Conservation (phyloP, 2,797 vertebrate genomes). For the Anniella stebbinsi region DNA sequence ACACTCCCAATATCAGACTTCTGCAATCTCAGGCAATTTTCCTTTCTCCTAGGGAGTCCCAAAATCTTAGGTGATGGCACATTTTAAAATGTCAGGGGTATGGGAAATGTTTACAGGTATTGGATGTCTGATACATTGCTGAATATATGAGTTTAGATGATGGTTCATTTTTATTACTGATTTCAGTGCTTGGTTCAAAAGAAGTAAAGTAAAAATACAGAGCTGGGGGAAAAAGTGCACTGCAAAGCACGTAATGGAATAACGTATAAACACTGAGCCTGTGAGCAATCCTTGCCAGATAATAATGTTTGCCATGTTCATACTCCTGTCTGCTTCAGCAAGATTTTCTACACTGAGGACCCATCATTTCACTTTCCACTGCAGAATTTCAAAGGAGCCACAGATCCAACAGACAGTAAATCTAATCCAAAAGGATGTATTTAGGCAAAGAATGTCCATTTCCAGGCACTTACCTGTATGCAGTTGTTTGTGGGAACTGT, state of each 20-base stretch:
- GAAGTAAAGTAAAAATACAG: constrained; percentile 8
- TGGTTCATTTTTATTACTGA: constrained; percentile 24
- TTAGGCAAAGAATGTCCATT: constrained; percentile 49
- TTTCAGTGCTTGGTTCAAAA: neutral
- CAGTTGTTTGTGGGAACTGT: constrained; percentile 21
- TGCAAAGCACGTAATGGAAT: constrained; percentile 42
- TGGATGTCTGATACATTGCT: neutral
- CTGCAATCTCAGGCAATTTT: constrained; percentile 16
- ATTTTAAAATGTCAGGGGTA: constrained; percentile 11
- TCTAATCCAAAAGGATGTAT: constrained; percentile 29
- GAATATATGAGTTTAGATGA: constrained; percentile 24
- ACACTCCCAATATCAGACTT: neutral
- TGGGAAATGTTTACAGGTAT: neutral
- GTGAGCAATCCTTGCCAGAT: constrained; percentile 44
- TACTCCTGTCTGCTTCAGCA: constrained; percentile 55
- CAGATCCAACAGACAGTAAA: constrained; percentile 34
- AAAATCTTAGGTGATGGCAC: neutral
- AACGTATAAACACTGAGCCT: constrained; percentile 51
- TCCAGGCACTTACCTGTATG: constrained; percentile 18
- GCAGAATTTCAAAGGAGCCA: constrained; percentile 54
- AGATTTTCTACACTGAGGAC: constrained; percentile 19
- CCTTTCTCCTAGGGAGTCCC: neutral
- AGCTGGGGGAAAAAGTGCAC: constrained; percentile 34
- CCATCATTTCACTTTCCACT: constrained; percentile 38
- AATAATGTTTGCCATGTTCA: constrained; percentile 47